phyloP scores from a whole-genome alignment of 2,888 invertebrate genomes.

The Ophion ventricosus region DNA sequence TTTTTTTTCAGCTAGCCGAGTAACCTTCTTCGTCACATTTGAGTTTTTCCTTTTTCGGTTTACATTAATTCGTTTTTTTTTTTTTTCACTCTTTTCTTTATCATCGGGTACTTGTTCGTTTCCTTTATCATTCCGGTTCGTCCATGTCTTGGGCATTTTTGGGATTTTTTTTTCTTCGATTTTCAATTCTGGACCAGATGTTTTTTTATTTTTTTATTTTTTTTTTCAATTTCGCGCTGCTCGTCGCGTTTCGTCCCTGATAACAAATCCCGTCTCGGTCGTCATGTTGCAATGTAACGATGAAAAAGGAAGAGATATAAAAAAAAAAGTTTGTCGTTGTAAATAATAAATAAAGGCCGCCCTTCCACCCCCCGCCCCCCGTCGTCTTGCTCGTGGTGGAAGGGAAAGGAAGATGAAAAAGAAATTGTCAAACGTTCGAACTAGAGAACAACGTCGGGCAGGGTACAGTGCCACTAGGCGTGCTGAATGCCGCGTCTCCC shows the following conservation, averaged over 20 bases:
- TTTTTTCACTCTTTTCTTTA: conserved; percentile 11
- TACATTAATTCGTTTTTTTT: no score
- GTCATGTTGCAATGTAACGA: conserved; percentile 42
- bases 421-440: conserved; percentile 66
- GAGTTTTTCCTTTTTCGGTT: conserved; percentile 37
- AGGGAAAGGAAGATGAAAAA: conserved; percentile 32
- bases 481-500: conserved; percentile 81
- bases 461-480: conserved; percentile 89
- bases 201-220: neutral
- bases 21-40: conserved; percentile 38
- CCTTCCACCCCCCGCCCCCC: no score
- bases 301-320: conserved; percentile 28
- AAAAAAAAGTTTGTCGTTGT: conserved; percentile 6
- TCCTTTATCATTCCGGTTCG: neutral
- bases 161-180: neutral
- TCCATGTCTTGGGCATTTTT: neutral
- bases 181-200: conserved; percentile 25
- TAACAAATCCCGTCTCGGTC: conserved; percentile 37
- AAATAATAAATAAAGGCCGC: neutral
- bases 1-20: conserved; percentile 48
- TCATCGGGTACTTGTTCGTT: conserved; percentile 32
- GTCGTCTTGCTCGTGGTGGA: neutral
- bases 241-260: conserved; percentile 16
- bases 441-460: conserved; percentile 89
- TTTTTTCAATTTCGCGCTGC: no score